phyloP scores from a whole-genome alignment of 2,113 vertebrate species.

The Ciconia stormi region DNA sequence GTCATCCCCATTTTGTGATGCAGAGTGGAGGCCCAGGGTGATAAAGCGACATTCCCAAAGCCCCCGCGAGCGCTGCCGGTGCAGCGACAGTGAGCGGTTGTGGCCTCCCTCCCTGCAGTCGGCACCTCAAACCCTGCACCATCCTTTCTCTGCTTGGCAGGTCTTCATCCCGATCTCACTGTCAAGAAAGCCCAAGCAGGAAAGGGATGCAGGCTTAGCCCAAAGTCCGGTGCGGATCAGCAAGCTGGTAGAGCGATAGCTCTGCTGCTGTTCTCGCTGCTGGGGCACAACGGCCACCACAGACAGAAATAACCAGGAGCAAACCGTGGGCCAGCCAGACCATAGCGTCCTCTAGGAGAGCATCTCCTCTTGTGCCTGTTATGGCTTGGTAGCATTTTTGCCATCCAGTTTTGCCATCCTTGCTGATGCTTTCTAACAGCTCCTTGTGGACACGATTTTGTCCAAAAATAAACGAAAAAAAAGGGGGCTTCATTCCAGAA shows the following conservation, averaged over 20 bases:
- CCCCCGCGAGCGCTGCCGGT: accelerated
- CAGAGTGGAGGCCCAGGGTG: neutral
- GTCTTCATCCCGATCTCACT: neutral
- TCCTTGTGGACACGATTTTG: neutral
- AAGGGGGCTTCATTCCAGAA: neutral
- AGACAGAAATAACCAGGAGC: neutral
- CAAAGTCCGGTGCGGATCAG: neutral
- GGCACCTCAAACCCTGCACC: neutral
- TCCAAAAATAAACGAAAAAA: neutral
- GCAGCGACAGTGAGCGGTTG: neutral
- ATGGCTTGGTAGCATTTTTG: neutral
- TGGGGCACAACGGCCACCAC: neutral
- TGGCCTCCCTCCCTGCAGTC: neutral
- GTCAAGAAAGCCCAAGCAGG: neutral
- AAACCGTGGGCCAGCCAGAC: neutral
- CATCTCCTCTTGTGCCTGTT: neutral
- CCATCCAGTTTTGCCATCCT: neutral
- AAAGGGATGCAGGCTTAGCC: neutral
- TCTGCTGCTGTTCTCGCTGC: neutral
- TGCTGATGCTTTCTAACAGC: neutral
- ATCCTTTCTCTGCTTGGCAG: neutral
- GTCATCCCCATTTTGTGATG: neutral
- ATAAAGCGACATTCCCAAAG: neutral
- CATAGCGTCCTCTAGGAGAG: neutral
- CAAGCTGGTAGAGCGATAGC: neutral